Evolutionary conservation across 1,140 invertebrate genomes (phyloP).

Genomic region (Scaptodrosophila lebanonensis): DNA sequence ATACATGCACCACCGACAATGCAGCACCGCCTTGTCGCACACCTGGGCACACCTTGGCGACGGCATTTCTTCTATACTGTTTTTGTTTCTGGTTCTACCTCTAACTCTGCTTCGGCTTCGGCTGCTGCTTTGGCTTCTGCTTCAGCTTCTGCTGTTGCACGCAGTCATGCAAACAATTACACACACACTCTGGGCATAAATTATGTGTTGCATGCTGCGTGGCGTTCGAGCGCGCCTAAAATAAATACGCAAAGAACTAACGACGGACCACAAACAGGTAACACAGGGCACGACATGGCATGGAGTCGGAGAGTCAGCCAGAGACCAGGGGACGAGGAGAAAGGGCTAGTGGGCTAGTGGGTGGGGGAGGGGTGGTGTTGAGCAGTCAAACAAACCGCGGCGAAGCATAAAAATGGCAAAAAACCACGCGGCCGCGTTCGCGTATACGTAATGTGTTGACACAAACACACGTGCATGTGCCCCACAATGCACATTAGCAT

Average conservation of each 20-base stretch:
- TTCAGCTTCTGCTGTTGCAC: no score
- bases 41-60: background rate
- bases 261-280: no score
- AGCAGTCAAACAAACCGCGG: constrained; percentile 65
- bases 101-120: no score
- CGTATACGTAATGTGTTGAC: constrained; percentile 34
- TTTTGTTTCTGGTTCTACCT: no score
- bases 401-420: constrained; percentile 13
- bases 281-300: no score
- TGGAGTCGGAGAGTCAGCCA: no score
- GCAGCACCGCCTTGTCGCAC: no score
- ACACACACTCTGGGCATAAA: constrained; percentile 46
- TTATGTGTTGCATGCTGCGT: constrained; percentile 47
- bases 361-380: background rate
- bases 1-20: background rate
- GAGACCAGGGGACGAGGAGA: background rate
- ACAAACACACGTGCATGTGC: background rate
- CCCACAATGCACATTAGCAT: background rate
- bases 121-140: no score
- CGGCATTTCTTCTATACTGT: no score
- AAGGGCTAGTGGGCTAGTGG: background rate
- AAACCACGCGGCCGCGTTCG: constrained; percentile 20
- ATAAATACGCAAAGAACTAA: constrained; percentile 45
- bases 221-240: background rate
- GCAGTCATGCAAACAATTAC: constrained; percentile 31